Percentiles rank a stretch among this genome's conserved stretches.
phyloP scores from a whole-genome alignment of 2,113 vertebrate species.

The Hippocampus mohnikei region DNA sequence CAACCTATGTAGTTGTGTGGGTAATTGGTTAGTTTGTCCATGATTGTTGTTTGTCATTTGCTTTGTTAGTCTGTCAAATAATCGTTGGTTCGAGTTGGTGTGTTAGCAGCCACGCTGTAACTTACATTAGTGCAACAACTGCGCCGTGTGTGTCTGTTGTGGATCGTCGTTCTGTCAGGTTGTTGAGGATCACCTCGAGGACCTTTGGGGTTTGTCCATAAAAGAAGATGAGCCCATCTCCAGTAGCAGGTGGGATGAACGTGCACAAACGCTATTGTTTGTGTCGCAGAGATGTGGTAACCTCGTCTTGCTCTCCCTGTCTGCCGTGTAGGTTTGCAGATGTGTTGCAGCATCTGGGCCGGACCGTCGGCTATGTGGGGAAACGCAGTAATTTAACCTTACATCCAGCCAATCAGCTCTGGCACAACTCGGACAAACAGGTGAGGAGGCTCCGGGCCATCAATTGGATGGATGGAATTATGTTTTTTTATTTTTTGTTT shows the following conservation, averaged over 20 bases:
- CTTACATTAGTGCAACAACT: neutral
- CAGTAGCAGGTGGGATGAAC: constrained; percentile 33
- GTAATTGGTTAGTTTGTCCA: too few relatives aligned
- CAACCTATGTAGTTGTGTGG: too few relatives aligned
- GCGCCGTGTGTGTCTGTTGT: neutral
- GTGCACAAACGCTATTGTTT: neutral
- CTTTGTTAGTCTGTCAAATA: too few relatives aligned
- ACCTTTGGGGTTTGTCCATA: constrained; percentile 54
- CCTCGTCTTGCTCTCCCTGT: neutral
- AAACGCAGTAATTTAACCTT: constrained; percentile 41
- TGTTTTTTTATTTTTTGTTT: neutral
- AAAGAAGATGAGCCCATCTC: constrained; percentile 17
- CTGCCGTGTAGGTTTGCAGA: constrained; percentile 72
- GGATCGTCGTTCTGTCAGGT: constrained; percentile 44
- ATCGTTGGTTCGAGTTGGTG: too few relatives aligned
- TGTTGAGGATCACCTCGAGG: constrained; percentile 56
- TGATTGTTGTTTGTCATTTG: too few relatives aligned
- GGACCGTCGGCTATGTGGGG: constrained; percentile 69
- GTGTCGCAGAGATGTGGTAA: neutral
- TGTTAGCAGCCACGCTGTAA: neutral
- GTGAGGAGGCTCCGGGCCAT: constrained; percentile 60
- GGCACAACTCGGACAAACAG: constrained; percentile 78
- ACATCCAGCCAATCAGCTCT: constrained; percentile 58
- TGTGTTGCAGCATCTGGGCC: constrained; percentile 65
- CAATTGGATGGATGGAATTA: neutral